Evolutionary conservation across 1,140 invertebrate genomes (phyloP), one percentile per base, ranked within the genome.

Genomic region (Drosophila triauraria): DNA sequence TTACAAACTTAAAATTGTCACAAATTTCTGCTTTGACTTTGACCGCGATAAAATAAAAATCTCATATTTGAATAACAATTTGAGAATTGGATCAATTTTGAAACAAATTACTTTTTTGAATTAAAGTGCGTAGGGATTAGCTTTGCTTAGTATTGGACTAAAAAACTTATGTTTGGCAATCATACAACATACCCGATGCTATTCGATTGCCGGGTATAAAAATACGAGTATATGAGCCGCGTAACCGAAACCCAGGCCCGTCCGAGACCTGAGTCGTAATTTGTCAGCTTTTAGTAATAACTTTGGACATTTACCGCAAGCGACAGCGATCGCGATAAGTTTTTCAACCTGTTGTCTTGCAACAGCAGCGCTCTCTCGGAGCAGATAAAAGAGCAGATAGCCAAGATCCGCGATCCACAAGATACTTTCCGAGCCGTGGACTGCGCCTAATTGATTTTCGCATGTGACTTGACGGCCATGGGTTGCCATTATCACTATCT

Each of bases 221-320:
- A 56, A 13, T 46, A 30, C 44, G 43, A 40, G 53, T 54, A 65
- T 59, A 59, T 35, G 56, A 68, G 69, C 63, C 62, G 68, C 80
- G 74, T 67, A 63, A 71, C 80, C 58, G 47, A 75, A 62, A 62
- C 57, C 67, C 43, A 40, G 56, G 30, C 69, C 20, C 46, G 68
- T 42, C 51, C 51, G 15, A 67, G 54, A 46, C 57, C 65, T 60
- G 65, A 79, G 64, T 82, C 75, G 82, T 85, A 83, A 86, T 86
- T 86, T 83, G 83, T 88, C 83, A 86, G 83, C 84, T 86, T 86
- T 87, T 83, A 78, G 83, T 86, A 88, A 86, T 88, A 86, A 88
- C 84, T 86, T 88, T 79, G 80, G 84, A 88, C 75, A 88, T 86
- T 87, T 80, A 86, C 84, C 83, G 83, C 82, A 88, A 86, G 76